Conservation (phyloP, 2,888 invertebrate species). For the Argyresthia albistria region DNA sequence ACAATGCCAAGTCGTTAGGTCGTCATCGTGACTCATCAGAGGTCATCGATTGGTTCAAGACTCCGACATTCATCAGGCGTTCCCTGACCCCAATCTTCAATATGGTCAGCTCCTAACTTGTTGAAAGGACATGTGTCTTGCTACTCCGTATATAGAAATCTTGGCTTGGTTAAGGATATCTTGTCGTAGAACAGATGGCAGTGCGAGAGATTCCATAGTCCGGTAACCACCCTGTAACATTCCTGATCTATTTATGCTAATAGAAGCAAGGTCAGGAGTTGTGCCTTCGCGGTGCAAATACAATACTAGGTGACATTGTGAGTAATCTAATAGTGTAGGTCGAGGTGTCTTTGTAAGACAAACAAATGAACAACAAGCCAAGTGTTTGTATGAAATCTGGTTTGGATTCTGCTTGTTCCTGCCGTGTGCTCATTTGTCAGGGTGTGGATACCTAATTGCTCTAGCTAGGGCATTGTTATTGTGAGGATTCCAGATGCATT, state of each 20-base stretch:
- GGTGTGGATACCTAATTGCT: too few relatives aligned
- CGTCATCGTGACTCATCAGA: background rate
- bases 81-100: background rate
- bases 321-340: too few relatives aligned
- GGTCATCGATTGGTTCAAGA: background rate
- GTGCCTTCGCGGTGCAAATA: constrained; percentile 17
- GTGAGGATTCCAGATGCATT: too few relatives aligned
- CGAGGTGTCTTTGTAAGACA: too few relatives aligned
- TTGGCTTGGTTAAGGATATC: background rate
- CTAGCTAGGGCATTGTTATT: too few relatives aligned
- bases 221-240: constrained; percentile 31
- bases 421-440: too few relatives aligned
- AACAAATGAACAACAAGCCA: too few relatives aligned
- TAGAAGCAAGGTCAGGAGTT: constrained; percentile 44
- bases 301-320: background rate
- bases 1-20: too few relatives aligned
- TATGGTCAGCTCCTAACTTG: background rate
- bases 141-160: background rate
- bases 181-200: constrained; percentile 29
- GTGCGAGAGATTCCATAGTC: too few relatives aligned
- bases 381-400: too few relatives aligned
- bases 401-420: too few relatives aligned
- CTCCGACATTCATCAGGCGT: background rate
- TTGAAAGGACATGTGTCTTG: background rate
- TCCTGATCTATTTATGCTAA: constrained; percentile 23